Conservation (phyloP, 2,888 invertebrate species). For the Lasioglossum pauxillum region DNA sequence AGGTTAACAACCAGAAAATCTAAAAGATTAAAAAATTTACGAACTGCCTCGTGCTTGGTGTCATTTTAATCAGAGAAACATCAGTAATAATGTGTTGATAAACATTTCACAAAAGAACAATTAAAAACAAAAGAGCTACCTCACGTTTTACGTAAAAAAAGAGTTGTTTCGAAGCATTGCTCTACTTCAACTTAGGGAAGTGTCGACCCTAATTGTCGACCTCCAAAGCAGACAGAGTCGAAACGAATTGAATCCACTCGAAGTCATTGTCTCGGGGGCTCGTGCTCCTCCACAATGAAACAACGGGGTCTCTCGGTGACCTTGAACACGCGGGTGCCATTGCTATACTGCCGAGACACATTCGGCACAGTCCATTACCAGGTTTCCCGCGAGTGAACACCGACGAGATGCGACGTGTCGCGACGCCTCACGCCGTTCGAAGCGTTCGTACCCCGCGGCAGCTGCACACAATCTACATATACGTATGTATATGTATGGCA, state of each 20-base stretch:
- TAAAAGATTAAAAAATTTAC: too few species aligned
- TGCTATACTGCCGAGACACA: neutral
- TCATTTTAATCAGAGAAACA: neutral
- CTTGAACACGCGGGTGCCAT: neutral
- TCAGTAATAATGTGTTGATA: neutral
- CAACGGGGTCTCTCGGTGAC: neutral
- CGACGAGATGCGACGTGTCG: neutral
- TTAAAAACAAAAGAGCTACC: neutral
- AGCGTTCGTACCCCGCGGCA: slow-evolving; percentile 53
- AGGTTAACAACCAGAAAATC: too few species aligned
- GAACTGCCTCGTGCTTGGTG: neutral
- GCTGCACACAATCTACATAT: slow-evolving; percentile 49
- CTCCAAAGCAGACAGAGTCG: neutral
- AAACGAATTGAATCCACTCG: slow-evolving; percentile 6
- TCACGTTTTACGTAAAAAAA: too few species aligned
- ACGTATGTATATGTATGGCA: neutral
- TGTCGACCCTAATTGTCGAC: too few species aligned
- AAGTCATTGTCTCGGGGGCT: neutral
- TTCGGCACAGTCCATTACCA: neutral
- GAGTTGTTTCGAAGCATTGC: too few species aligned
- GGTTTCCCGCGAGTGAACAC: slow-evolving; percentile 28
- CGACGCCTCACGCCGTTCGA: slow-evolving; percentile 39
- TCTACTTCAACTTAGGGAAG: too few species aligned
- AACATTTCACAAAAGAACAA: neutral
- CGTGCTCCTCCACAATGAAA: neutral